Evolutionary conservation across 2,797 vertebrate genomes (phyloP).

Genomic region (Enteromius trimaculatus): DNA sequence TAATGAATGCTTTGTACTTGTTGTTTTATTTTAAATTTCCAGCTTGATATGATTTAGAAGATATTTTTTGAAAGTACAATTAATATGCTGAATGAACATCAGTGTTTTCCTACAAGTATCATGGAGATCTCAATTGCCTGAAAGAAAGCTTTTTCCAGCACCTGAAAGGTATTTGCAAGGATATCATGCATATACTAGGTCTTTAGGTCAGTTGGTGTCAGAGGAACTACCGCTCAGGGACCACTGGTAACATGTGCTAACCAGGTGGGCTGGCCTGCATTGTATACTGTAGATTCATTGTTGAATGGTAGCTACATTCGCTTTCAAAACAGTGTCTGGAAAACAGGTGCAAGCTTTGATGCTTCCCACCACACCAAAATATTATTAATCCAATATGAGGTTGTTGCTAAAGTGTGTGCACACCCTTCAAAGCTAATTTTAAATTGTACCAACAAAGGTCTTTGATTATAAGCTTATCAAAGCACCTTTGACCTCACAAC

Average conservation of each 20-base stretch:
- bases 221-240: conserved; percentile 7
- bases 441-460: conserved; percentile 4
- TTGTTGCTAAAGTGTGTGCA: conserved; percentile 12
- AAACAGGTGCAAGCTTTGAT: conserved; percentile 52
- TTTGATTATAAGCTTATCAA: conserved; percentile 10
- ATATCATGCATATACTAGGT: conserved; percentile 42
- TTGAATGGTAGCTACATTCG: background rate
- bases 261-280: conserved; percentile 42
- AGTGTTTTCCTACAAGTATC: background rate
- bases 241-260: conserved; percentile 46
- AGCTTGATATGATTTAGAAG: background rate
- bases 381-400: background rate
- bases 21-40: background rate
- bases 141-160: conserved; percentile 34
- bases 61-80: background rate
- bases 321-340: conserved; percentile 45
- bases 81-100: background rate
- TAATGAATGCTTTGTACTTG: background rate
- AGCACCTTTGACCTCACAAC: conserved; percentile 25
- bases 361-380: conserved; percentile 11
- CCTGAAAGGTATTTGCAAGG: conserved; percentile 51
- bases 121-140: conserved; percentile 30
- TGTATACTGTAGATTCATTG: conserved; percentile 22
- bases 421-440: conserved; percentile 33
- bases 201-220: conserved; percentile 35